These are phyloP conservation scores for Altica lythri DNA, from an alignment of 2,888 invertebrate genomes.

Conservation along the genomic window DNA sequence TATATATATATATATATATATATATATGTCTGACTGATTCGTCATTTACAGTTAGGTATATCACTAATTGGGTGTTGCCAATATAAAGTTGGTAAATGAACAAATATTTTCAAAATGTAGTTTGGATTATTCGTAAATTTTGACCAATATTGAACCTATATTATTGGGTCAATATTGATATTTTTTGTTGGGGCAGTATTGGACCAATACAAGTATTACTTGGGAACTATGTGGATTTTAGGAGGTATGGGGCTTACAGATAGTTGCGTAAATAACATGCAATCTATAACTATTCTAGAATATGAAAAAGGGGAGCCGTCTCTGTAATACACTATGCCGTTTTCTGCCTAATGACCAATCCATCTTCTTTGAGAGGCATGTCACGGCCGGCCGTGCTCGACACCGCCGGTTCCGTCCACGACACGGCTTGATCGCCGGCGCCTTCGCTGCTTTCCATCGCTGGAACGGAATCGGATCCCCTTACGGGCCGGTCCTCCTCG, in stretches of 20 bases:
- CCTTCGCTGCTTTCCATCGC: slow-evolving; percentile 38
- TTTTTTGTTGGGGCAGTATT: no score
- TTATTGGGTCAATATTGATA: no score
- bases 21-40: no score
- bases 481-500: slow-evolving; percentile 48
- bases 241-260: not conserved
- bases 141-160: no score
- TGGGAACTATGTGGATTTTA: no score
- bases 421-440: slow-evolving; percentile 40
- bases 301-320: not conserved
- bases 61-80: no score
- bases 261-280: not conserved
- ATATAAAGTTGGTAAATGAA: no score
- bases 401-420: slow-evolving; percentile 3
- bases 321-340: slow-evolving; percentile 1
- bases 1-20: no score
- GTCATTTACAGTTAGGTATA: no score
- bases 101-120: no score
- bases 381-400: not conserved
- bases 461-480: slow-evolving; percentile 47
- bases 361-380: slow-evolving; percentile 12
- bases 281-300: slow-evolving; percentile 20
- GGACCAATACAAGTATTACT: no score
- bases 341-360: slow-evolving; percentile 21
- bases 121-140: no score